Percentiles rank a stretch among this genome's conserved stretches.
Conservation (phyloP, 2,888 invertebrate species). For the Platerodrilus igneus region DNA sequence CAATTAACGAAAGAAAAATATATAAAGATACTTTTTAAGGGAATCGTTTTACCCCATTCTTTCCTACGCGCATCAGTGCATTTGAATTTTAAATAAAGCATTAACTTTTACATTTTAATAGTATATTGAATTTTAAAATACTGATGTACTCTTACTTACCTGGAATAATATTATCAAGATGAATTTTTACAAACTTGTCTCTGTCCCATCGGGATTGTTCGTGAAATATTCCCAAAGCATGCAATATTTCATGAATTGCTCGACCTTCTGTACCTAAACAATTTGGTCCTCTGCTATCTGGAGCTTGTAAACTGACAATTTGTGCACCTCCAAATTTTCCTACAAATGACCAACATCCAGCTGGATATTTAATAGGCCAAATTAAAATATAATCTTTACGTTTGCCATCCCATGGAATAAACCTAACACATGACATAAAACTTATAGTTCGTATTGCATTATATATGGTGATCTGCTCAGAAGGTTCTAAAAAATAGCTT, state of each 20-base stretch:
- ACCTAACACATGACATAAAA: slow-evolving; percentile 61
- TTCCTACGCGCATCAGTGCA: too few species aligned
- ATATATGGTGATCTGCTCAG: slow-evolving; percentile 56
- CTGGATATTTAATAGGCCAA: slow-evolving; percentile 62
- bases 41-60: too few species aligned
- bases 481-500: slow-evolving; percentile 47
- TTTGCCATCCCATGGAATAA: slow-evolving; percentile 62
- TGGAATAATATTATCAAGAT: slow-evolving; percentile 62
- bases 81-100: too few species aligned
- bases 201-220: slow-evolving; percentile 74
- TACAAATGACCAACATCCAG: slow-evolving; percentile 73
- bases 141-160: too few species aligned
- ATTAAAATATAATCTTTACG: slow-evolving; percentile 60
- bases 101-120: too few species aligned
- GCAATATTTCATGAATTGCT: slow-evolving; percentile 77
- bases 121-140: too few species aligned
- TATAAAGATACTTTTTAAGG: too few species aligned
- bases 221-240: slow-evolving; percentile 76
- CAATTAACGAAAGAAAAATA: too few species aligned
- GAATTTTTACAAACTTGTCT: slow-evolving; percentile 64
- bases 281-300: slow-evolving; percentile 57
- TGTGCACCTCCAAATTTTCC: slow-evolving; percentile 71
- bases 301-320: slow-evolving; percentile 63
- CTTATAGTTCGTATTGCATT: slow-evolving; percentile 58
- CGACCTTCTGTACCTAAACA: slow-evolving; percentile 65